Evolutionary conservation across 2,113 vertebrate genomes (phyloP), one percentile per base, ranked within the genome.

Genomic region (Chloropsis cyanopogon): DNA sequence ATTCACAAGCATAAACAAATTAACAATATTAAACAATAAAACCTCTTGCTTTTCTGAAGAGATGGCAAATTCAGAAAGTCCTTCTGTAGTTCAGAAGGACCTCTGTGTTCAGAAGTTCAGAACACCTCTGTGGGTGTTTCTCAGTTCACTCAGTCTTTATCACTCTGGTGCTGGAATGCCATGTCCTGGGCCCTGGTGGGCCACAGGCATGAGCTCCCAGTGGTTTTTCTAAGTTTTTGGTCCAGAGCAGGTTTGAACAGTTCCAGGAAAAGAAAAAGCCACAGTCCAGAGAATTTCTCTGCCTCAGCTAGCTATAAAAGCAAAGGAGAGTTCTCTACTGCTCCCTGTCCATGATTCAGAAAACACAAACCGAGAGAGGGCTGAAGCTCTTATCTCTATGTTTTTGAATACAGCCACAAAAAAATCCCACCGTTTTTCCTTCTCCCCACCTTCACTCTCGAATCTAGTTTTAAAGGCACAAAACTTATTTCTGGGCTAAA

Each of bases 131-230:
- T 31, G 44, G 15, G 15, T 49, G 21, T 49, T 49, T 49, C n/a
- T 49, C 4, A 2, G n/a, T 15, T 60, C 69, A 33, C 37, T 41
- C 33, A 31, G 25, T 59, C 44, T 49, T 20, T 47, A 28, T 47
- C 21, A 49, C n/a, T 60, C n/a, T 9, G 7, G 50, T 4, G 10
- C 37, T 33, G 37, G 37, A 71, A 25, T 60, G 44, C 44, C 31
- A 21, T 4, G 4, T 60, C 44, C n/a, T 11, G 9, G n/a, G 21
- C 7, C 3, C n/a, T 2, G 1, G n/a, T 24, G 5, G 42, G 44
- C n/a, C 44, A 76, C 56, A 49, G 11, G 14, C 2, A 0, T 76
- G 72, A 19, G 72, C 12, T 49, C 44, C 6, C 7, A 2, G n/a
- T 76, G 57, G 15, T 23, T 76, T 59, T 76, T 47, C 42, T 47